Evolutionary conservation across 2,797 vertebrate genomes (phyloP).

Genomic region (Melopsittacus undulatus): DNA sequence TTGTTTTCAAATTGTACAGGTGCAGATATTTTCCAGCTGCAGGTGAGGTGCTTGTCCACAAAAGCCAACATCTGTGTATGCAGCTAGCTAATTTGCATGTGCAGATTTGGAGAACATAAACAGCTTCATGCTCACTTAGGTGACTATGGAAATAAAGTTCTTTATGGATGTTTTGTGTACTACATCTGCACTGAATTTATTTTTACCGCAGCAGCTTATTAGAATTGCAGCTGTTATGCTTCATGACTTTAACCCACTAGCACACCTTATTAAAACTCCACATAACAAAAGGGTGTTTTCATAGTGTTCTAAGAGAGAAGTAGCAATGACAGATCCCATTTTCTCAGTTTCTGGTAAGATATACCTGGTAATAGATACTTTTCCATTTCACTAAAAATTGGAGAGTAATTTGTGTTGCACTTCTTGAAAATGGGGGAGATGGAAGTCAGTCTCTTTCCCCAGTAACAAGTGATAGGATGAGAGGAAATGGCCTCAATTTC

Average conservation of each 20-base stretch:
- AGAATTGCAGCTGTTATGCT: not conserved
- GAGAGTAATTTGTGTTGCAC: not conserved
- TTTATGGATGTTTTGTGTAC: not conserved
- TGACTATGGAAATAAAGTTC: not conserved
- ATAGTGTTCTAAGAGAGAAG: not conserved
- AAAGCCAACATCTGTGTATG: not conserved
- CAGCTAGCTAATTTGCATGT: not conserved
- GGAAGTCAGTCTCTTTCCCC: not conserved
- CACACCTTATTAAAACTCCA: not conserved
- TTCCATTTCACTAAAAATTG: not conserved
- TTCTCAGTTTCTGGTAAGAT: not conserved
- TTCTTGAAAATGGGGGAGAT: not conserved
- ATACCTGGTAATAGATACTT: not conserved
- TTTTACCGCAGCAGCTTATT: not conserved
- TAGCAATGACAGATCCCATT: not conserved
- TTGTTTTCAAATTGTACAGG: not conserved
- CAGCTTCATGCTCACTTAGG: conserved; percentile 37
- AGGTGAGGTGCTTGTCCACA: not conserved
- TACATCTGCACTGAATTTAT: conserved; percentile 9
- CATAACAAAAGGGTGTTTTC: not conserved
- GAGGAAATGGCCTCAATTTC: not conserved
- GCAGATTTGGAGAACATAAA: conserved; percentile 20
- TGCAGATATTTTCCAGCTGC: not conserved
- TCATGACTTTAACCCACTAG: not conserved
- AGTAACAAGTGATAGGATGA: not conserved